A percentile compares a stretch with the other conserved stretches of the same genome.
Evolutionary conservation across 2,888 invertebrate genomes (phyloP).

Genomic region (Agrotis segetum): DNA sequence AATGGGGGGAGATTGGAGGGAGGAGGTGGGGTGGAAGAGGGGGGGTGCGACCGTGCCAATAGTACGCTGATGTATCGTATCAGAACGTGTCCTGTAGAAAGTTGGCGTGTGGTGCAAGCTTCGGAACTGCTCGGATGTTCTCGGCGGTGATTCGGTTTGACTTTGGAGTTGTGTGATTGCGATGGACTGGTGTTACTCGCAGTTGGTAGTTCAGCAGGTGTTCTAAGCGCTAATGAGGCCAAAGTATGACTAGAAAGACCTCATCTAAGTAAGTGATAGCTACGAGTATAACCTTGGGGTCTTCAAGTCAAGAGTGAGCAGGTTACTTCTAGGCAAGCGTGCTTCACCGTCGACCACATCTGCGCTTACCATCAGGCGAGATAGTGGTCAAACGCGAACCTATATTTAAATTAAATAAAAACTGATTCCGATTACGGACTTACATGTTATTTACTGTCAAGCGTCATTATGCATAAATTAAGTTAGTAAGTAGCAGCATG

Average conservation of each 20-base stretch:
- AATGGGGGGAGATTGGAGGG: conserved; percentile 76
- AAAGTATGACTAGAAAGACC: background rate
- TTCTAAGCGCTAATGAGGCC: background rate
- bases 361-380: too few relatives aligned
- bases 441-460: too few relatives aligned
- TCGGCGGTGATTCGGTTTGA: conserved; percentile 48
- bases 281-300: too few relatives aligned
- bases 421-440: too few relatives aligned
- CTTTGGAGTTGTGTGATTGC: conserved; percentile 37
- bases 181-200: background rate
- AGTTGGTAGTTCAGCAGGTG: conserved; percentile 19
- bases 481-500: too few relatives aligned
- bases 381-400: too few relatives aligned
- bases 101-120: conserved; percentile 58
- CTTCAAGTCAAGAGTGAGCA: too few relatives aligned
- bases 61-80: conserved; percentile 89
- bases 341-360: too few relatives aligned
- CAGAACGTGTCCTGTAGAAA: conserved; percentile 83
- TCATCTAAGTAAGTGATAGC: too few relatives aligned
- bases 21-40: conserved; percentile 26
- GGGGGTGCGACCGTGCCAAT: conserved; percentile 82
- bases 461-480: too few relatives aligned
- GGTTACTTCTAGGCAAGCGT: too few relatives aligned
- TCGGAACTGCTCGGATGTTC: conserved; percentile 27
- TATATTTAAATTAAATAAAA: too few relatives aligned